phyloP scores from a whole-genome alignment of 2,113 vertebrate genomes.

The Miniopterus natalensis region DNA sequence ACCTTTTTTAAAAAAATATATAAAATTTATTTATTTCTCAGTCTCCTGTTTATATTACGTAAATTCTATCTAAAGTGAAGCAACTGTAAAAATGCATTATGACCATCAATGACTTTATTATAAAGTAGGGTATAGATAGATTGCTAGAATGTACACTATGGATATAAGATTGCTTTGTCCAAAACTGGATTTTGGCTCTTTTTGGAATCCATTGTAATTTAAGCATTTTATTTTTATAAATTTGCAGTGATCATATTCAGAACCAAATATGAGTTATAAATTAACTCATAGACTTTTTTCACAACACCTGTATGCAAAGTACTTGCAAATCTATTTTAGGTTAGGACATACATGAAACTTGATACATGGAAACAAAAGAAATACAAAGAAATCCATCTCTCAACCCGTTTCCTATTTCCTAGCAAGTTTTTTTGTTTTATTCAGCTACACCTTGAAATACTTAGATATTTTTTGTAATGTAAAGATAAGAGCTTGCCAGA shows the following conservation, averaged over 20 bases:
- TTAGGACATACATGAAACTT: not conserved
- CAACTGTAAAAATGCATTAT: not conserved
- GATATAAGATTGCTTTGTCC: not conserved
- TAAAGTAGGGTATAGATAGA: not conserved
- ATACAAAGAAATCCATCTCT: not conserved
- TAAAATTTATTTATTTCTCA: not conserved
- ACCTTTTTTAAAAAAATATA: not conserved
- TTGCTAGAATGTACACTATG: not conserved
- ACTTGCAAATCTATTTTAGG: not conserved
- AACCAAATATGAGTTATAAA: not conserved
- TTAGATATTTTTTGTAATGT: not conserved
- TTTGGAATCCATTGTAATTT: not conserved
- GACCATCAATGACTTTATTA: not conserved
- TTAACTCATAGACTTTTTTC: not conserved
- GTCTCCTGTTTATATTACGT: not conserved
- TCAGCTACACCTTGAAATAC: not conserved
- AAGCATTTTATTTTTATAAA: not conserved
- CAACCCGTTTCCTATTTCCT: not conserved
- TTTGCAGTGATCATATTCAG: not conserved
- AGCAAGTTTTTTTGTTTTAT: not conserved
- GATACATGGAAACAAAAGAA: not conserved
- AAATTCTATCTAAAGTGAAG: not conserved
- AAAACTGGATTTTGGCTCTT: not conserved
- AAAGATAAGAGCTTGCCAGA: not conserved
- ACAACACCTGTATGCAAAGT: not conserved